Evolutionary conservation across 2,113 vertebrate genomes (phyloP).

Genomic region (Amphilophus citrinellus): DNA sequence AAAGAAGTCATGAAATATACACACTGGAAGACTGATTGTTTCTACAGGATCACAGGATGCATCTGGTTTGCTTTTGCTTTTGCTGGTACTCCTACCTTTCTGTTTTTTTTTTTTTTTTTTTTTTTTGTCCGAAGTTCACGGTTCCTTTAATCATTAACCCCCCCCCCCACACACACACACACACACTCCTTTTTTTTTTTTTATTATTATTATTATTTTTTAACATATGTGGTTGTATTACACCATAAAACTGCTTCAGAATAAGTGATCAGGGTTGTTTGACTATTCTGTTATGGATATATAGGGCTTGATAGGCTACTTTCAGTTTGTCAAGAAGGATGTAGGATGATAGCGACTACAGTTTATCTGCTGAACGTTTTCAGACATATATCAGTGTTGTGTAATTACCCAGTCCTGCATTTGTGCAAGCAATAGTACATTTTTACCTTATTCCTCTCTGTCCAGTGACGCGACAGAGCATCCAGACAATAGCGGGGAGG

Average conservation of each 20-base stretch:
- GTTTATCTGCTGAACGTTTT: background rate
- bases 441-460: background rate
- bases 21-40: background rate
- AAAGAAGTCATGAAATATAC: background rate
- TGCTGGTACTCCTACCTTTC: too few relatives aligned
- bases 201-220: background rate
- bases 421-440: background rate
- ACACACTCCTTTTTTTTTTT: too few relatives aligned
- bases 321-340: background rate
- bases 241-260: background rate
- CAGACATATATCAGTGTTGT: background rate
- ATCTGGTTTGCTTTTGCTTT: too few relatives aligned
- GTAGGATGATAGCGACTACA: background rate
- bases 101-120: too few relatives aligned
- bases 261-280: background rate
- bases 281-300: background rate
- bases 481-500: constrained; percentile 3
- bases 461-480: constrained; percentile 36
- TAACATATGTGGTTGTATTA: background rate
- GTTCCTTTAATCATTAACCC: background rate
- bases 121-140: background rate
- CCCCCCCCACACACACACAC: too few relatives aligned
- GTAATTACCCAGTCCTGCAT: background rate
- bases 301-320: background rate
- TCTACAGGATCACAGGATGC: background rate